Evolutionary conservation across 2,113 vertebrate species (phyloP).

Genomic region (Apeltes quadracus): DNA sequence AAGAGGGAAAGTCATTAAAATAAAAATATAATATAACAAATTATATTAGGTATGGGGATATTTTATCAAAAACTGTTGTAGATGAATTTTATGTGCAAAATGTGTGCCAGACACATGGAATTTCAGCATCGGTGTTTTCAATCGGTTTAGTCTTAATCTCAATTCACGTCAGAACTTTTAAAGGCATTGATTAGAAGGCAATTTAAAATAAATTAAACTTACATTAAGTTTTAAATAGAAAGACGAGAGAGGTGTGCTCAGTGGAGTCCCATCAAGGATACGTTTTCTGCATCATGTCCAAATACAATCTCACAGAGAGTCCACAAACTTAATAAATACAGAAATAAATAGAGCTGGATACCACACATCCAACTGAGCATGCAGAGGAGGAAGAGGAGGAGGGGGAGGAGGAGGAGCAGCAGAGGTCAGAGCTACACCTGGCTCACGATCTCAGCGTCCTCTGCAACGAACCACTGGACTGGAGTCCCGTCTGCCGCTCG

Average conservation of each 20-base stretch:
- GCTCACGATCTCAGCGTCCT: constrained; percentile 87
- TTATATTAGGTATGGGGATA: constrained; percentile 60
- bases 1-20: constrained; percentile 39
- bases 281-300: constrained; percentile 40
- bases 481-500: constrained; percentile 85
- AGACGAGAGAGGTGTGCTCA: constrained; percentile 33
- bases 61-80: constrained; percentile 36
- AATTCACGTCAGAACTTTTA: constrained; percentile 24
- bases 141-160: constrained; percentile 14
- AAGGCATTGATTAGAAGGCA: constrained; percentile 35
- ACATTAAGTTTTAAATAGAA: constrained; percentile 70
- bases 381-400: constrained; percentile 21
- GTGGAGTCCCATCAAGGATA: constrained; percentile 27
- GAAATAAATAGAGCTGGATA: constrained; percentile 49
- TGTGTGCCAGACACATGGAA: constrained; percentile 74
- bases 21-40: constrained; percentile 59
- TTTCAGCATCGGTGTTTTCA: constrained; percentile 24
- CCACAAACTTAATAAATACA: constrained; percentile 75
- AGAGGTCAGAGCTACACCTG: constrained; percentile 80
- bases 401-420: constrained; percentile 17
- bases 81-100: constrained; percentile 64
- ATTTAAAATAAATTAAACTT: constrained; percentile 74
- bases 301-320: constrained; percentile 70
- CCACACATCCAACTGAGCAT: constrained; percentile 19
- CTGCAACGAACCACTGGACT: constrained; percentile 86